Base-by-base conservation (phyloP, 2,797 vertebrate species). In the Thripadectes ignobilis region DNA sequence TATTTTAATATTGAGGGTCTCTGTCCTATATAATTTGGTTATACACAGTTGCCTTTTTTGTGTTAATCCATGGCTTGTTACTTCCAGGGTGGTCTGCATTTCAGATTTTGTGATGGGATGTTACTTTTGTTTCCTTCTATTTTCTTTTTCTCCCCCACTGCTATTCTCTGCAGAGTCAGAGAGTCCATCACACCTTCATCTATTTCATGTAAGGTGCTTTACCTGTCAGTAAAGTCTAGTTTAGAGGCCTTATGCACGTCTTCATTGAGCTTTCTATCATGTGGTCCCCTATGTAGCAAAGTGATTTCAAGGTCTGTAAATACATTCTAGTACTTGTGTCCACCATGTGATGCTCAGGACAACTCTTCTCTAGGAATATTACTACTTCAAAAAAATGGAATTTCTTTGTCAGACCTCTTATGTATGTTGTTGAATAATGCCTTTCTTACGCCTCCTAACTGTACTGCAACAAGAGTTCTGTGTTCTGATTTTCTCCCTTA, bases 401-500 rank as follows among this genome's bases (percentile, higher is more conserved):
- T 93, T 91, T 81, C 39, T 77, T 76, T 73, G 27, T 29, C 23
- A 92, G 38, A 73, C 7, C 30, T 93, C 59, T 88, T 81, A 48
- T 1, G 15, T 51, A 32, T 67, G 52, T 43, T 38, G 10, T 73
- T 93, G 82, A 90, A 85, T 52, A 77, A 87, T 43, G 32, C 87
- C 51, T 88, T 78, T 66, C 75, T 69, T 57, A n/a, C 57, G 41
- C 55, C n/a, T 93, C 27, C 38, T 75, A 83, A 81, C 21, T 90
- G 63, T 78, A 78, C 29, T 59, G 63, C 2, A 10, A 73, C 51
- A 85, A 30, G 86, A 96, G 65, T 79, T 89, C n/a, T 74, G 10
- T 58, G 74, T 93, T 85, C 69, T 83, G 79, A 95, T 92, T 81
- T 88, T 89, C 67, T 96, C 92, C 76, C 74, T 54, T 48, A 92